Evolutionary conservation across 2,797 vertebrate species (phyloP).

Genomic region (Corythornis leucogaster): DNA sequence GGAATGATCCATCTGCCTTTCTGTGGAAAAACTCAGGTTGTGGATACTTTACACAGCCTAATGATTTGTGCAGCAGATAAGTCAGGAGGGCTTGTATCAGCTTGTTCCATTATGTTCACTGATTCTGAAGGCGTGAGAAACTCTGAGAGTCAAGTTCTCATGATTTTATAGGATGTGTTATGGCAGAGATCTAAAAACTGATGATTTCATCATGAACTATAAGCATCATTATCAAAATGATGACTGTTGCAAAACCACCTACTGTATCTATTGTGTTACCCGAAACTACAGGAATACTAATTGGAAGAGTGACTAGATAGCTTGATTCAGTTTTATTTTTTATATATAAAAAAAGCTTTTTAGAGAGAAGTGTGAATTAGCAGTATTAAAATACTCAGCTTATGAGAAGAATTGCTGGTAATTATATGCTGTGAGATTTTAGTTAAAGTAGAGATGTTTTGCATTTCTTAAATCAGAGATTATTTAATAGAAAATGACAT

Average conservation of each 20-base stretch:
- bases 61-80: constrained; percentile 73
- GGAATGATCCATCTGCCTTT: constrained; percentile 42
- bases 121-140: constrained; percentile 94
- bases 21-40: constrained; percentile 57
- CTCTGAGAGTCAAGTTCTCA: constrained; percentile 92
- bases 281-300: constrained; percentile 63
- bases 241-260: constrained; percentile 81
- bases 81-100: constrained; percentile 87
- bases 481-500: constrained; percentile 18
- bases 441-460: constrained; percentile 1
- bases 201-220: constrained; percentile 84
- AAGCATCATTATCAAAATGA: constrained; percentile 80
- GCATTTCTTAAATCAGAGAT: constrained; percentile 36
- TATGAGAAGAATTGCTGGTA: neutral
- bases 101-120: constrained; percentile 82
- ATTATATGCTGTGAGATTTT: neutral
- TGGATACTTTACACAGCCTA: constrained; percentile 65
- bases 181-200: constrained; percentile 81
- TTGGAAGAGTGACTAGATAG: constrained; percentile 43
- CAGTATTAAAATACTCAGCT: neutral
- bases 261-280: constrained; percentile 74
- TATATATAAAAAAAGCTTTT: neutral
- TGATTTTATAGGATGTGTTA: constrained; percentile 89
- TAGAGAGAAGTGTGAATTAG: neutral
- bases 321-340: neutral